Percentiles rank a stretch among this genome's conserved stretches.
Evolutionary conservation across 2,888 invertebrate species (phyloP).

Genomic region (Cremastobaeus sp.): DNA sequence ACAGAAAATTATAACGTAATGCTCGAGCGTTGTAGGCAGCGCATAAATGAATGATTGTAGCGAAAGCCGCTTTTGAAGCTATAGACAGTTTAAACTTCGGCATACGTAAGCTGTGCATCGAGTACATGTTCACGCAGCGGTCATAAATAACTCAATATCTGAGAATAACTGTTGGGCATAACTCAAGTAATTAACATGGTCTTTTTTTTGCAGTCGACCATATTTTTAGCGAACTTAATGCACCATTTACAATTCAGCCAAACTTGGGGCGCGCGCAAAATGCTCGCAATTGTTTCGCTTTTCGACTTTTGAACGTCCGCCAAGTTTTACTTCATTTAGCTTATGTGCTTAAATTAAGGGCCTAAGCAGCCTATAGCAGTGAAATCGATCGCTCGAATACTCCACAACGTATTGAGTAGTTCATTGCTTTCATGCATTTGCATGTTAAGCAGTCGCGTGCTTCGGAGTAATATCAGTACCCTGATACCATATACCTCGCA

Average conservation of each 20-base stretch:
- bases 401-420: constrained; percentile 78
- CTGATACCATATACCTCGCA: constrained; percentile 74
- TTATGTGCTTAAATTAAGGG: constrained; percentile 70
- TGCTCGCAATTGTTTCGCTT: constrained; percentile 43
- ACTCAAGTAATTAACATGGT: constrained; percentile 46
- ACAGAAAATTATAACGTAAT: constrained; percentile 11
- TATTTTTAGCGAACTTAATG: constrained; percentile 44
- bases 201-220: constrained; percentile 20
- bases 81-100: constrained; percentile 36
- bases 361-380: constrained; percentile 64
- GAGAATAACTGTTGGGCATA: constrained; percentile 37
- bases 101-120: constrained; percentile 28
- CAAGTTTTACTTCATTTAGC: constrained; percentile 56
- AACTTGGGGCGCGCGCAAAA: constrained; percentile 12
- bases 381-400: constrained; percentile 77
- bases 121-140: constrained; percentile 29
- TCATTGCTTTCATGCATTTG: constrained; percentile 79
- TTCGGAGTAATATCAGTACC: constrained; percentile 77
- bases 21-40: not conserved
- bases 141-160: constrained; percentile 49
- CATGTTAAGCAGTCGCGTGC: constrained; percentile 79
- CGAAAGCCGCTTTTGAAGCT: not conserved
- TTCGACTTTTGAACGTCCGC: constrained; percentile 47
- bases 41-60: constrained; percentile 17
- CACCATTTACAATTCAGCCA: constrained; percentile 31